Evolutionary conservation across 2,797 vertebrate species (phyloP).

Genomic region (Labroides dimidiatus): DNA sequence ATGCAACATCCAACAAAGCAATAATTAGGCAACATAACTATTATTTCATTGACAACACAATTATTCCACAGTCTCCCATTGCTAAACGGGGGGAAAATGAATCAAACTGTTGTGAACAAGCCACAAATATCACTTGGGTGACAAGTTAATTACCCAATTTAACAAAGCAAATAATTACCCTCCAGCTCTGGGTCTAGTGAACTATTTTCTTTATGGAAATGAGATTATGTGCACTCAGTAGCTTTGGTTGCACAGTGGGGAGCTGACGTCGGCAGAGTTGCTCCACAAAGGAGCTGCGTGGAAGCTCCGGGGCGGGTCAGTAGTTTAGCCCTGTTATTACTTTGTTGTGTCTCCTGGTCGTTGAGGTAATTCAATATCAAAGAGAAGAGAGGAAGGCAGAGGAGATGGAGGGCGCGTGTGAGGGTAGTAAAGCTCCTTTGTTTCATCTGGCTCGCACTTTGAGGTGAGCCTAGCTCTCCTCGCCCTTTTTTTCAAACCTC

Average conservation of each 20-base stretch:
- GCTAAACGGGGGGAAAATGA: constrained; percentile 25
- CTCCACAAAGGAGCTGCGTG: constrained; percentile 14
- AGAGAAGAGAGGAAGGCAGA: constrained; percentile 6
- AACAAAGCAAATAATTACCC: constrained; percentile 78
- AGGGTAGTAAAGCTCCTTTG: constrained; percentile 12
- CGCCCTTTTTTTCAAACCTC: neutral
- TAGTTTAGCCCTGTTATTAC: constrained; percentile 54
- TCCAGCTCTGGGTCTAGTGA: constrained; percentile 51
- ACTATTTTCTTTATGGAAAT: constrained; percentile 69
- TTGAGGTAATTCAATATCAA: constrained; percentile 52
- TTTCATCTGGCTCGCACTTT: constrained; percentile 17
- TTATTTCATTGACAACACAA: constrained; percentile 59
- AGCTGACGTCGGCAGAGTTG: constrained; percentile 33
- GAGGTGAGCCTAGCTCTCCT: constrained; percentile 1
- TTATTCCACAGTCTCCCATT: constrained; percentile 39
- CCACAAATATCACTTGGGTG: constrained; percentile 61
- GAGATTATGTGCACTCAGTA: constrained; percentile 38
- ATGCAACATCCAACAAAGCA: constrained; percentile 41
- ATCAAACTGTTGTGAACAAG: constrained; percentile 51
- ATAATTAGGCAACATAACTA: constrained; percentile 52
- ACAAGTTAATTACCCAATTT: constrained; percentile 76
- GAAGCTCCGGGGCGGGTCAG: constrained; percentile 34
- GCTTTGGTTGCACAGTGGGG: constrained; percentile 3
- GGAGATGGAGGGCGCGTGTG: neutral
- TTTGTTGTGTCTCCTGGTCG: constrained; percentile 52